phyloP scores from a whole-genome alignment of 2,113 vertebrate species.

The Cavia aperea region DNA sequence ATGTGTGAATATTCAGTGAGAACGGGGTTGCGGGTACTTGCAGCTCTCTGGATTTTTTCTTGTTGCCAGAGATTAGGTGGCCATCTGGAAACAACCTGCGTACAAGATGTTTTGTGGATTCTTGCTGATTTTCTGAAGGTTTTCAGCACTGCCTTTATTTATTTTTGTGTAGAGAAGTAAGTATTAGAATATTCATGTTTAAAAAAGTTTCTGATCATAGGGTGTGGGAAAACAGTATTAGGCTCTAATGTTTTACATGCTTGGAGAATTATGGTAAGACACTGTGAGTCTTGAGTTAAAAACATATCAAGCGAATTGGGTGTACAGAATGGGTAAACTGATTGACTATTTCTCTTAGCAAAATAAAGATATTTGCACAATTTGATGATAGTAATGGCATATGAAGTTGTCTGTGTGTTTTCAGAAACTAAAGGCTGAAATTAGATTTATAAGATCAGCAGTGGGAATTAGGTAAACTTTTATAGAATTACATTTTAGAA shows the following conservation, averaged over 20 bases:
- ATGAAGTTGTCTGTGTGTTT: background rate
- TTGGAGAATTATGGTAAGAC: background rate
- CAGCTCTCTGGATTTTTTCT: conserved; percentile 20
- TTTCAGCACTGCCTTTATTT: conserved; percentile 30
- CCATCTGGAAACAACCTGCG: conserved; percentile 68
- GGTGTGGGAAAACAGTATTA: background rate
- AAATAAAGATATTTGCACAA: conserved; percentile 19
- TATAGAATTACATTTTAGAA: background rate
- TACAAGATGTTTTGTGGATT: background rate
- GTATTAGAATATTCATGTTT: background rate
- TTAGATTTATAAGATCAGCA: background rate
- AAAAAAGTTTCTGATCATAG: background rate
- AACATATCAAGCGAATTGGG: background rate
- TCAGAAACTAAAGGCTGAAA: background rate
- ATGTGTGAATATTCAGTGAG: conserved; percentile 47
- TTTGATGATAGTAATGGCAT: background rate
- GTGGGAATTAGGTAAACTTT: background rate
- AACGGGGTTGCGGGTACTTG: conserved; percentile 33
- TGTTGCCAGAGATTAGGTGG: conserved; percentile 60
- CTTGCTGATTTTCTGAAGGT: conserved; percentile 55
- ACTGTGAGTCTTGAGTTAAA: background rate
- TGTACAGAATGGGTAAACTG: background rate
- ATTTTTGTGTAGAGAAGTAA: background rate
- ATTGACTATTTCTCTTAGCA: background rate
- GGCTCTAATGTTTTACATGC: background rate